Evolutionary conservation across 2,797 vertebrate genomes (phyloP).

Genomic region (Poecilia wingei): DNA sequence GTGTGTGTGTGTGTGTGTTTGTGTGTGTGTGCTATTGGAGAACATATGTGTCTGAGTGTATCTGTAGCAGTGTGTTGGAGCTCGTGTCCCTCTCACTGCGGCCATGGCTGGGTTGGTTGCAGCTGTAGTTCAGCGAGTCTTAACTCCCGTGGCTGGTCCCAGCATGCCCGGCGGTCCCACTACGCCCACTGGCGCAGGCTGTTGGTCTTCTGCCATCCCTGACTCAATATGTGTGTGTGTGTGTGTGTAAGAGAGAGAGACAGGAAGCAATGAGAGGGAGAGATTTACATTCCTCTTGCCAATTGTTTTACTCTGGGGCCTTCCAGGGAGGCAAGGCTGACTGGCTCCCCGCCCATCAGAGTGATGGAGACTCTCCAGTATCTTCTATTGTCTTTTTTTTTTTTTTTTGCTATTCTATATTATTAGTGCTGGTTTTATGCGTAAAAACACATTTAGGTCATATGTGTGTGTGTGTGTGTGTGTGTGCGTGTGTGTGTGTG

Average conservation of each 20-base stretch:
- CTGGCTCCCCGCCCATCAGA: slow-evolving; percentile 67
- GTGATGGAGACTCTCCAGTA: slow-evolving; percentile 62
- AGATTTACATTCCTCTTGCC: slow-evolving; percentile 64
- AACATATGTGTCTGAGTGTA: slow-evolving; percentile 43
- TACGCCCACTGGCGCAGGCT: slow-evolving; percentile 59
- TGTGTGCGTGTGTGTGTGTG: too few species aligned
- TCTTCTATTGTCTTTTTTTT: slow-evolving; percentile 46
- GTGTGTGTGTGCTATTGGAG: slow-evolving; percentile 20
- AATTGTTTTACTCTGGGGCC: slow-evolving; percentile 69
- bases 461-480: too few species aligned
- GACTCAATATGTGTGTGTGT: slow-evolving; percentile 7
- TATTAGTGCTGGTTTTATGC: not conserved
- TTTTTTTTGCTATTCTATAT: slow-evolving; percentile 19
- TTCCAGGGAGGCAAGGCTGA: slow-evolving; percentile 69
- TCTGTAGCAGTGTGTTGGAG: slow-evolving; percentile 47
- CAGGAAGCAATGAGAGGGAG: slow-evolving; percentile 24
- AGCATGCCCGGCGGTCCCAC: slow-evolving; percentile 63
- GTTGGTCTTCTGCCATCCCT: slow-evolving; percentile 64
- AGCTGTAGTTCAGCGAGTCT: slow-evolving; percentile 74
- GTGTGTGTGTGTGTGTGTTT: not conserved
- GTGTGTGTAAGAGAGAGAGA: slow-evolving; percentile 1
- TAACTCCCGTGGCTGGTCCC: slow-evolving; percentile 71
- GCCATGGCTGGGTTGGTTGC: slow-evolving; percentile 55
- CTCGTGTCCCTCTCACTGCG: slow-evolving; percentile 44
- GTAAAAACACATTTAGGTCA: too few species aligned